Evolutionary conservation across 2,888 invertebrate species (phyloP).

Genomic region (Eupithecia inturbata): DNA sequence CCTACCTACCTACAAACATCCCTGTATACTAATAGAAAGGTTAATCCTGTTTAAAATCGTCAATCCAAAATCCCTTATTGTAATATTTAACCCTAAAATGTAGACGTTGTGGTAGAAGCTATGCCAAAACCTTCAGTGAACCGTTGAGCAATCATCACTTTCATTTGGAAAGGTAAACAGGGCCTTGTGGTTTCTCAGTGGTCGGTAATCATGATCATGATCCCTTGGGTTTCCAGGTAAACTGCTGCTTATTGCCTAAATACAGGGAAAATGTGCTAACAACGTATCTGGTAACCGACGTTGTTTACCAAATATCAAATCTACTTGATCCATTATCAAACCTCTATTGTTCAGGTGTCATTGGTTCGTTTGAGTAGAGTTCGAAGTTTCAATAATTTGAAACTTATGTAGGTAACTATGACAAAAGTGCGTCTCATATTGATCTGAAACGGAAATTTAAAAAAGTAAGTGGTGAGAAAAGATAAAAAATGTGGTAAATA

Average conservation of each 20-base stretch:
- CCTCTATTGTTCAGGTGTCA: neutral
- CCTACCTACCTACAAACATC: too few species aligned
- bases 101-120: neutral
- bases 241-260: neutral
- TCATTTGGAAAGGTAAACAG: constrained; percentile 31
- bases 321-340: neutral
- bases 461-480: too few species aligned
- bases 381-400: neutral
- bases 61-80: neutral
- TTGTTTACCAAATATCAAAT: neutral
- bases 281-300: neutral
- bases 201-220: constrained; percentile 9
- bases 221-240: constrained; percentile 28
- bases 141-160: constrained; percentile 19
- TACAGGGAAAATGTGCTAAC: neutral
- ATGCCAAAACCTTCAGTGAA: constrained; percentile 6
- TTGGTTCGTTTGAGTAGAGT: neutral
- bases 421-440: too few species aligned
- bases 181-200: constrained; percentile 30
- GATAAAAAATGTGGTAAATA: too few species aligned
- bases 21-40: neutral
- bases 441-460: too few species aligned
- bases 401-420: neutral
- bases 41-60: neutral
- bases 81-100: neutral